A percentile compares a stretch with the other conserved stretches of the same genome.
Evolutionary conservation across 2,888 invertebrate species (phyloP).

Genomic region (Synanthedon vespiformis): DNA sequence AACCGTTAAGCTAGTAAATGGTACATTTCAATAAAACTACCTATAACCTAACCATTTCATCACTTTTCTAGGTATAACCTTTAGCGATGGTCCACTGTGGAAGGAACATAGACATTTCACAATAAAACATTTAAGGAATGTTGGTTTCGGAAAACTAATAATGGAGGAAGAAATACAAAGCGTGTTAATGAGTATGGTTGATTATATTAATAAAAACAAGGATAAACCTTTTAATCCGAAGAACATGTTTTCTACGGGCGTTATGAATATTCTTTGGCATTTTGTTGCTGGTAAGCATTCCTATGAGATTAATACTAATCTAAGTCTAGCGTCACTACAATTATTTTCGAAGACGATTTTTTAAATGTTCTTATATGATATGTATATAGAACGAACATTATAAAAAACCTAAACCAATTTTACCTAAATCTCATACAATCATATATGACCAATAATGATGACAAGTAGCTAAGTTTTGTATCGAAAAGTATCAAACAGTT

Average conservation of each 20-base stretch:
- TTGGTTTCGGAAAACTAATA: slow-evolving; percentile 72
- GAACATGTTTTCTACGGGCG: slow-evolving; percentile 69
- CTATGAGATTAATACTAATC: too few relatives aligned
- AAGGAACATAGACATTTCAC: slow-evolving; percentile 75
- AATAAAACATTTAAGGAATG: slow-evolving; percentile 72
- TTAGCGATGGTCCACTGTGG: slow-evolving; percentile 77
- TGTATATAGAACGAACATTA: too few relatives aligned
- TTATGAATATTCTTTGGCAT: slow-evolving; percentile 78
- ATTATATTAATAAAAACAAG: slow-evolving; percentile 35
- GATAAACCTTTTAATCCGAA: slow-evolving; percentile 56
- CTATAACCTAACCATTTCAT: background rate
- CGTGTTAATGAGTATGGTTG: slow-evolving; percentile 68
- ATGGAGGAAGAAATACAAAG: slow-evolving; percentile 73
- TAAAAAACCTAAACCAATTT: too few relatives aligned
- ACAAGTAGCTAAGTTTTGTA: too few relatives aligned
- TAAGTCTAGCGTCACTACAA: too few relatives aligned
- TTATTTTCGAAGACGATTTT: too few relatives aligned
- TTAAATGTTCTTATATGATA: too few relatives aligned
- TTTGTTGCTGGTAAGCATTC: slow-evolving; percentile 71
- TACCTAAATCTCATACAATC: too few relatives aligned
- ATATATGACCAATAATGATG: too few relatives aligned
- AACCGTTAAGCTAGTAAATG: too few relatives aligned
- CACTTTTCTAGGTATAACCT: slow-evolving; percentile 71
- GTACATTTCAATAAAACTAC: too few relatives aligned
- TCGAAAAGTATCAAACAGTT: too few relatives aligned